Base-by-base conservation (phyloP, 2,888 invertebrate species). In the Syrphus vitripennis region DNA sequence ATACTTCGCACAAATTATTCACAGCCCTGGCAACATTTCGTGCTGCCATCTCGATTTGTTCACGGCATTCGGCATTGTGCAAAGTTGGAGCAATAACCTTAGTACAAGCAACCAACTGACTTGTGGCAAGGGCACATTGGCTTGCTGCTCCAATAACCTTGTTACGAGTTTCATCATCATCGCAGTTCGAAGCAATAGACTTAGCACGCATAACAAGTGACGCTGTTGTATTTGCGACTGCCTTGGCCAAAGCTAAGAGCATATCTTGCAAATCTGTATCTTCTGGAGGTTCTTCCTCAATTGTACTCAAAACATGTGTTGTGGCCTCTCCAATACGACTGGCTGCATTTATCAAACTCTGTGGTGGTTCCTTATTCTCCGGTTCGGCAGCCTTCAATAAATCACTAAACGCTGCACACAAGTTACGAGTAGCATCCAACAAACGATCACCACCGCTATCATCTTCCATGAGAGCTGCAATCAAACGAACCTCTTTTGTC, bases 171-270 rank as follows among this genome's bases (percentile, higher is more conserved):
- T 92, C 92, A 45, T 92, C 92, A 89, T 97, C 97, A 61, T 95
- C 95, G 90, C 97, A 97, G 88, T 97, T 97, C 0, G 97, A 97
- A 0, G 99, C 98, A 87, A 99, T 98, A 89, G 97, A 97, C 93
- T 99, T 99, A 0, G 99, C 99, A 91, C 98, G 97, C 72, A 99
- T 94, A 2, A 99, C 99, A 69, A 99, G 93, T 1, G 98, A 97
- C 0, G 99, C 99, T 0, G 99, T 99, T 2, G 98, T 98, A 91
- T 99, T 99, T 50, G 99, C 99, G 34, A 99, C 99, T 0, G 97
- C 97, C 93, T 99, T 99, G 6, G 99, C 99, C 88, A 99, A 93
- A 0, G 97, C 97, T 26, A 99, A 94, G 0, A 99, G 94, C 93
- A 98, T 96, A 89, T 99, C 99, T 93, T 96, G 96, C 0, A 97